Evolutionary conservation across 2,888 invertebrate species (phyloP).

Genomic region (Ypsolopha scabrella): DNA sequence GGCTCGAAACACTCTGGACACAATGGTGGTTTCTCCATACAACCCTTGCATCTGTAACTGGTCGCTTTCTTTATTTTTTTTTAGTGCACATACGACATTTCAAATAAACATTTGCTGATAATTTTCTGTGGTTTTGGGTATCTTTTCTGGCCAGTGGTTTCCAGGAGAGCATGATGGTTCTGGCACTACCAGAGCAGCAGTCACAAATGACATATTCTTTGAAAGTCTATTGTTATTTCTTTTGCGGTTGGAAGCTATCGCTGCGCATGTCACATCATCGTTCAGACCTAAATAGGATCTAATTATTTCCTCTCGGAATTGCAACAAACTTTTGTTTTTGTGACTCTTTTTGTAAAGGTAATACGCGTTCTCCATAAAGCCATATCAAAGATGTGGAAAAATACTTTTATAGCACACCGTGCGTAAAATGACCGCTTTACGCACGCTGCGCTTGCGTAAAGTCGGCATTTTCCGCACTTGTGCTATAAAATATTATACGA

Average conservation of each 20-base stretch:
- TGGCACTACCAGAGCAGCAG: not conserved
- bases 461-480: too few relatives aligned
- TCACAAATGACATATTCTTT: not conserved
- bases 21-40: slow-evolving; percentile 11
- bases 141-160: not conserved
- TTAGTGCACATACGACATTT: not conserved
- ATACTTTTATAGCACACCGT: too few relatives aligned
- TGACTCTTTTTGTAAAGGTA: slow-evolving; percentile 7
- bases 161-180: not conserved
- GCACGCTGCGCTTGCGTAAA: too few relatives aligned
- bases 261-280: too few relatives aligned
- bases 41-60: slow-evolving; percentile 13
- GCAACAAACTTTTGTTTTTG: not conserved
- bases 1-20: slow-evolving; percentile 1
- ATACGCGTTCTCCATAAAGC: slow-evolving; percentile 17
- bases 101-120: not conserved
- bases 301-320: not conserved
- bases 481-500: too few relatives aligned
- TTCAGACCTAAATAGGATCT: not conserved
- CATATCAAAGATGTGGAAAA: slow-evolving; percentile 19
- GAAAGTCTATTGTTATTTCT: not conserved
- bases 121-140: not conserved
- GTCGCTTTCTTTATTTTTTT: slow-evolving; percentile 11
- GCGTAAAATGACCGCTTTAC: too few relatives aligned
- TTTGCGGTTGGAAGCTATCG: too few relatives aligned